phyloP scores from a whole-genome alignment of 2,113 vertebrate species.

The Hyperopisus bebe region DNA sequence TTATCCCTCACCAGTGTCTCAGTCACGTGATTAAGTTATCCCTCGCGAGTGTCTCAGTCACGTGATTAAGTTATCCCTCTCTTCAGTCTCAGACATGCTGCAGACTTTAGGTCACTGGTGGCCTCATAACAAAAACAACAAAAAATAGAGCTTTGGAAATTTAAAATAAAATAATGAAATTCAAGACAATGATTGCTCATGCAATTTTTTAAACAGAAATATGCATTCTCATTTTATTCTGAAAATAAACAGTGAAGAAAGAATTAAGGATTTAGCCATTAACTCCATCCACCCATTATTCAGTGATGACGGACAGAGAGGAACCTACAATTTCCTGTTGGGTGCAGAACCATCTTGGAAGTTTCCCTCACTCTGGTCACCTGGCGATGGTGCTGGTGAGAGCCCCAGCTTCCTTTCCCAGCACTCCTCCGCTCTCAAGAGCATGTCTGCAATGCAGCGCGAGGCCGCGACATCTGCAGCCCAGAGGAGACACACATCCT shows the following conservation, averaged over 20 bases:
- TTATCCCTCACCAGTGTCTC: too few species aligned
- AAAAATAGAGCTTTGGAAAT: background rate
- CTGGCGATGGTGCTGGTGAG: slow-evolving; percentile 47
- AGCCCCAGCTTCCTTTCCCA: slow-evolving; percentile 71
- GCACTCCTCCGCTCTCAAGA: slow-evolving; percentile 72
- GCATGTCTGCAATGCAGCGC: background rate
- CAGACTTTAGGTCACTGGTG: slow-evolving; percentile 43
- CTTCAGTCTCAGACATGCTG: slow-evolving; percentile 77
- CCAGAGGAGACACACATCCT: too few species aligned
- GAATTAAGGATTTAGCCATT: background rate
- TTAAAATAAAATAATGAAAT: background rate
- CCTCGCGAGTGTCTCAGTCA: too few species aligned
- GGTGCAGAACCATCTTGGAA: slow-evolving; percentile 60
- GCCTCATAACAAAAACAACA: background rate
- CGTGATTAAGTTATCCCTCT: background rate
- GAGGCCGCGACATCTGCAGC: too few species aligned
- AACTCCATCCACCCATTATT: background rate
- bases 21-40: too few species aligned
- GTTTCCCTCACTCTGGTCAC: slow-evolving; percentile 72
- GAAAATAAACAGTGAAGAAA: background rate
- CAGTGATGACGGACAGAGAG: background rate
- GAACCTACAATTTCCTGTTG: slow-evolving; percentile 75
- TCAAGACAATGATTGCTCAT: background rate
- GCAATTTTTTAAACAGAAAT: background rate
- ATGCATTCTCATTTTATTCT: background rate